Evolutionary conservation across 2,797 vertebrate species (phyloP).

Genomic region (Propithecus perrieri): DNA sequence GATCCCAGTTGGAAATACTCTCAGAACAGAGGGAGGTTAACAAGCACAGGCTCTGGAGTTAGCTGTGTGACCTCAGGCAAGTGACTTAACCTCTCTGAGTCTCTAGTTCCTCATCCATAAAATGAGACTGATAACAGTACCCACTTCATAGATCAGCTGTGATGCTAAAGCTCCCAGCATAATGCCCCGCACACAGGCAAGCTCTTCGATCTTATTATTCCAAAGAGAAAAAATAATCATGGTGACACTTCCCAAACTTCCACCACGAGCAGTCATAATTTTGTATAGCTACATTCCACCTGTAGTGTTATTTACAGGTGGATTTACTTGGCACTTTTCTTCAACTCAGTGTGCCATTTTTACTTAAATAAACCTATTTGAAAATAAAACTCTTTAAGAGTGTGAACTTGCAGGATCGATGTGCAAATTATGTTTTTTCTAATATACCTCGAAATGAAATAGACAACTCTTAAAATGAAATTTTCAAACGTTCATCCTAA

Average conservation of each 20-base stretch:
- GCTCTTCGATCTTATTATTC: background rate
- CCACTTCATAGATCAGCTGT: rapidly evolving
- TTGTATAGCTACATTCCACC: background rate
- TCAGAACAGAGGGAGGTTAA: background rate
- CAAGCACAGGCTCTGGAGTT: background rate
- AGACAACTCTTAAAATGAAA: background rate
- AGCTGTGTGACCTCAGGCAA: background rate
- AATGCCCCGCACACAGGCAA: no score
- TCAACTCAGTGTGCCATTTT: background rate
- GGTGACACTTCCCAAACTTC: background rate
- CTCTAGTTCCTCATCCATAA: background rate
- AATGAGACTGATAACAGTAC: background rate
- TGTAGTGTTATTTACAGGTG: background rate
- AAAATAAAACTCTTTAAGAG: background rate
- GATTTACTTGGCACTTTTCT: background rate
- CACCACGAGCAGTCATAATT: background rate
- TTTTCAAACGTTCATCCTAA: background rate
- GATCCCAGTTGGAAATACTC: background rate
- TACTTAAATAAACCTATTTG: background rate
- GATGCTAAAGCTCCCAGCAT: background rate
- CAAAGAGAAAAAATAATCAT: background rate
- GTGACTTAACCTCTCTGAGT: background rate
- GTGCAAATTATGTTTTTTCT: background rate
- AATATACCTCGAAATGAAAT: background rate
- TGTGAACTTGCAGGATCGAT: background rate